Evolutionary conservation across 2,888 invertebrate species (phyloP).

Genomic region (Tanytarsus gracilentus): DNA sequence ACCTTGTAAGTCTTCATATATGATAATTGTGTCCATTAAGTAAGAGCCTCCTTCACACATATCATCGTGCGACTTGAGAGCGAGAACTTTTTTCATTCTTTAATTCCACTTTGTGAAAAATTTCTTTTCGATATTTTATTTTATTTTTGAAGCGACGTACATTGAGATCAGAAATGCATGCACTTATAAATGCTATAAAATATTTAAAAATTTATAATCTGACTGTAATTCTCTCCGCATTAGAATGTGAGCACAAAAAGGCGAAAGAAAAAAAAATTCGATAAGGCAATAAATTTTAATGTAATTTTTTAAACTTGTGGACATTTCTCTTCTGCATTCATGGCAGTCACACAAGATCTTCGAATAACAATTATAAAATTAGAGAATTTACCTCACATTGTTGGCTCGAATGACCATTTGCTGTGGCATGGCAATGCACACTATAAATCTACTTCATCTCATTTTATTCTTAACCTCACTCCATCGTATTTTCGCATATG

Average conservation of each 20-base stretch:
- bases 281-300: constrained; percentile 12
- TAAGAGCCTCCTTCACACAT: constrained; percentile 10
- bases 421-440: too few relatives aligned
- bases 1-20: background rate
- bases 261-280: background rate
- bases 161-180: too few relatives aligned
- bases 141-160: background rate
- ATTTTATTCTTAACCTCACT: too few relatives aligned
- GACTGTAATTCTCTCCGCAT: constrained; percentile 8
- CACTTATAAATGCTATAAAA: background rate
- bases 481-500: too few relatives aligned
- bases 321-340: background rate
- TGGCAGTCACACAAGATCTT: background rate
- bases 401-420: too few relatives aligned
- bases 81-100: too few relatives aligned
- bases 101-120: constrained; percentile 6
- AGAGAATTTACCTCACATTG: background rate
- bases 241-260: background rate
- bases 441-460: too few relatives aligned
- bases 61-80: background rate
- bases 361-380: background rate
- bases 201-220: constrained; percentile 1
- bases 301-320: constrained; percentile 2
- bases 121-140: background rate
- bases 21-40: constrained; percentile 6